A percentile compares a stretch with the other conserved stretches of the same genome.
phyloP scores from a whole-genome alignment of 2,888 invertebrate species.

The Sinohyriopsis cumingii region DNA sequence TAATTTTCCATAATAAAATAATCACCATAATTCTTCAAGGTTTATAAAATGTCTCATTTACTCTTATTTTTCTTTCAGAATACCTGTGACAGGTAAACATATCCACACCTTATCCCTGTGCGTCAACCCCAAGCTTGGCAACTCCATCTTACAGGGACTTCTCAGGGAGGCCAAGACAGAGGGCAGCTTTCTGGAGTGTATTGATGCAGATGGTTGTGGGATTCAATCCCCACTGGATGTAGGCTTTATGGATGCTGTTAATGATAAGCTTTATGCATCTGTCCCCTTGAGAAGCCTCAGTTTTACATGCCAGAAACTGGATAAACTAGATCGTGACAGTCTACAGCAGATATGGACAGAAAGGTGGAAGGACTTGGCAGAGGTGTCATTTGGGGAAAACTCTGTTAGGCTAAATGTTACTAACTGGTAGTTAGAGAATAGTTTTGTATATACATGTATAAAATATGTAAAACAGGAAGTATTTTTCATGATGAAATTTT shows the following conservation, averaged over 20 bases:
- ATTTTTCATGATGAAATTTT: no score
- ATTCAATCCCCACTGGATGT: constrained; percentile 50
- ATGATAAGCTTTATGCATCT: constrained; percentile 40
- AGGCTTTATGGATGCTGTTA: constrained; percentile 51
- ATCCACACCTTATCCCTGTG: constrained; percentile 49
- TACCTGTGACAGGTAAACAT: constrained; percentile 39
- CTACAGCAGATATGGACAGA: constrained; percentile 50
- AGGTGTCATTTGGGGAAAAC: constrained; percentile 16
- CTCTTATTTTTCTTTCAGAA: constrained; percentile 32
- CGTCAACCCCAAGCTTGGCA: constrained; percentile 48
- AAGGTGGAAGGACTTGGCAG: constrained; percentile 43
- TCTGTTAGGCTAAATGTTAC: constrained; percentile 19
- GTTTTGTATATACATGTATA: no score
- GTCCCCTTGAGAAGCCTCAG: constrained; percentile 36
- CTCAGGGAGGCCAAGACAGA: constrained; percentile 34
- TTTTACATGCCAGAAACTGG: constrained; percentile 41
- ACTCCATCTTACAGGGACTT: constrained; percentile 39
- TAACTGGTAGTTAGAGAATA: neutral
- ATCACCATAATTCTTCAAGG: neutral
- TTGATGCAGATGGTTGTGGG: constrained; percentile 49
- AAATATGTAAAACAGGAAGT: no score
- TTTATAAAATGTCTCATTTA: neutral
- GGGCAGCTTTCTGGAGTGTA: constrained; percentile 36
- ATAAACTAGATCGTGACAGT: constrained; percentile 48
- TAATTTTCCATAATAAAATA: neutral